Conservation (phyloP, 2,888 invertebrate species). For the Sussaba pulchella region DNA sequence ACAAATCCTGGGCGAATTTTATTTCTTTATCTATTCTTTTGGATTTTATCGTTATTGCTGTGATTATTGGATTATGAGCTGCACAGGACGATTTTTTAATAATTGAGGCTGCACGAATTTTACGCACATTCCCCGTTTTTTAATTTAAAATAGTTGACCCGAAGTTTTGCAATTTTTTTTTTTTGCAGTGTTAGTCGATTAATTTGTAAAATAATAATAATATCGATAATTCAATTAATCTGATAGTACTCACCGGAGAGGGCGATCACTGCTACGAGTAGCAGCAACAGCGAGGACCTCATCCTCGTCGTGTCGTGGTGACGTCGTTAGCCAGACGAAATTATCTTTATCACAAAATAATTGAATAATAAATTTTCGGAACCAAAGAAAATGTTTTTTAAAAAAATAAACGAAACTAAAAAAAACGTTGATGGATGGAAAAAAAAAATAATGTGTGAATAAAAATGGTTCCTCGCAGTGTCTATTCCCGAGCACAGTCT, state of each 20-base stretch:
- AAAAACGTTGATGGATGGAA: background rate
- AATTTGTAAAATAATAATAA: slow-evolving; percentile 45
- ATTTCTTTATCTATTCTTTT: background rate
- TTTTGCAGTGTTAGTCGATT: too few relatives aligned
- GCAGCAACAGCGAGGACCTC: slow-evolving; percentile 80
- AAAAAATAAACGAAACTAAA: slow-evolving; percentile 9
- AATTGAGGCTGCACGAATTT: background rate
- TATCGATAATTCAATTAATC: background rate
- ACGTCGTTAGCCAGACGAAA: slow-evolving; percentile 36
- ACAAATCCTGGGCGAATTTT: background rate
- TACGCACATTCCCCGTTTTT: background rate
- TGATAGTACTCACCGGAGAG: slow-evolving; percentile 78
- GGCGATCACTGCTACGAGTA: slow-evolving; percentile 77
- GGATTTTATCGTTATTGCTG: slow-evolving; percentile 1
- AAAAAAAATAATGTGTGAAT: slow-evolving; percentile 41
- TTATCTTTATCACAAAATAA: slow-evolving; percentile 47
- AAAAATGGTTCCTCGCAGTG: slow-evolving; percentile 40
- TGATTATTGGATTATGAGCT: background rate
- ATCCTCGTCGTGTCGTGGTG: slow-evolving; percentile 72
- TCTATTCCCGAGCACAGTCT: slow-evolving; percentile 64
- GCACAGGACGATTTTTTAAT: background rate
- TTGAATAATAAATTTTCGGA: slow-evolving; percentile 3
- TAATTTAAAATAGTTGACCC: background rate
- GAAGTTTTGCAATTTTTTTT: background rate
- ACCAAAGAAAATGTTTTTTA: slow-evolving; percentile 8